phyloP scores from a whole-genome alignment of 2,797 vertebrate species.

The Phyllotis vaccarum region DNA sequence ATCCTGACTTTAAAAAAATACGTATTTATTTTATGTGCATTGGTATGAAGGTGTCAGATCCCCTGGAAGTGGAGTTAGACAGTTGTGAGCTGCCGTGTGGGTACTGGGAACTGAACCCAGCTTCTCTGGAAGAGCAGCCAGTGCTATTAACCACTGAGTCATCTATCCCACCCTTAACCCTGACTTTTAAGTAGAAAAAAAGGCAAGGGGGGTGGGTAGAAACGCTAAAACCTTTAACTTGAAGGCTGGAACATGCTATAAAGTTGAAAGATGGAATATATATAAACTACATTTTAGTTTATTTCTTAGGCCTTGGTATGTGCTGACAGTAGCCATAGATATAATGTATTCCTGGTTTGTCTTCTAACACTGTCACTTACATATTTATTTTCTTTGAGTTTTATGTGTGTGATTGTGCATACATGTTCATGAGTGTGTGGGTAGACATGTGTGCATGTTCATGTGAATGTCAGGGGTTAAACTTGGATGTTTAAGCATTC shows the following conservation, averaged over 20 bases:
- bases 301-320: neutral
- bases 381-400: neutral
- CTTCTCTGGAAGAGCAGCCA: too few relatives aligned
- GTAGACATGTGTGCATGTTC: neutral
- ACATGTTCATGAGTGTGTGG: neutral
- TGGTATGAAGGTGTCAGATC: too few relatives aligned
- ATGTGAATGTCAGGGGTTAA: neutral
- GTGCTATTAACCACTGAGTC: too few relatives aligned
- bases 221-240: neutral
- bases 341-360: neutral
- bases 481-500: neutral
- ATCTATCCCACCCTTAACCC: too few relatives aligned
- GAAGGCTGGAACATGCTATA: neutral
- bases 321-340: neutral
- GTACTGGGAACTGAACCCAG: too few relatives aligned
- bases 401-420: neutral
- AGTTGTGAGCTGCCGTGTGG: too few relatives aligned
- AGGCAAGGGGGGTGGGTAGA: neutral
- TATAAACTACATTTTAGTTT: neutral
- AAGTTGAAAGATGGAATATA: neutral
- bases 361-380: slow-evolving; percentile 12
- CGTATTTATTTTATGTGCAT: too few relatives aligned
- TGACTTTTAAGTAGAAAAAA: neutral
- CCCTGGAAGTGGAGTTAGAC: too few relatives aligned
- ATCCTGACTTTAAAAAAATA: neutral